A percentile compares a stretch with the other conserved stretches of the same genome.
phyloP scores from a whole-genome alignment of 2,797 vertebrate genomes.

The Meriones psammophilus region DNA sequence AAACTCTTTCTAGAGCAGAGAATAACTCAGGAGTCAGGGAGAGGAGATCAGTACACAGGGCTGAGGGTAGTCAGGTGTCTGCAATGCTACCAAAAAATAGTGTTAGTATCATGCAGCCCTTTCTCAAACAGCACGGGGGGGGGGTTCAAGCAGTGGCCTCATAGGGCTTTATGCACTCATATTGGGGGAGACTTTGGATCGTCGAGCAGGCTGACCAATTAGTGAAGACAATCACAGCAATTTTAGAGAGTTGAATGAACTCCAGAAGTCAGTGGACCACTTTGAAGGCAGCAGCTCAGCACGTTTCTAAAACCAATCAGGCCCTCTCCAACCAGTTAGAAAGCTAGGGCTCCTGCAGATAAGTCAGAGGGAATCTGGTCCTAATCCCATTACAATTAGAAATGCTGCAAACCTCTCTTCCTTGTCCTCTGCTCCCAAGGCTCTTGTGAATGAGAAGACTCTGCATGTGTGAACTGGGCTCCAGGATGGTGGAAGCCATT shows the following conservation, averaged over 20 bases:
- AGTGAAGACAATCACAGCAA: not conserved
- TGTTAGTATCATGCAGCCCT: fast-evolving
- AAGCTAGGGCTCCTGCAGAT: not conserved
- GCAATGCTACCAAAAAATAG: not conserved
- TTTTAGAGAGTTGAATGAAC: not conserved
- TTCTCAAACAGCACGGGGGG: not conserved
- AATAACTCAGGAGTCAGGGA: not conserved
- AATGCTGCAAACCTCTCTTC: not conserved
- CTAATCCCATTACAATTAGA: not conserved
- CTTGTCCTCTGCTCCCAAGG: not conserved
- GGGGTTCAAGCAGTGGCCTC: not conserved
- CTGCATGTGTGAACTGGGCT: fast-evolving
- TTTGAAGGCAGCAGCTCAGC: not conserved
- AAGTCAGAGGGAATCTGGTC: not conserved
- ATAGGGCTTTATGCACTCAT: not conserved
- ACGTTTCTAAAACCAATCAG: not conserved
- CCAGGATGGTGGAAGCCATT: not conserved
- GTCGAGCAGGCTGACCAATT: not conserved
- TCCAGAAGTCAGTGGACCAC: not conserved
- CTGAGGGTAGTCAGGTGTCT: not conserved
- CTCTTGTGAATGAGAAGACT: not conserved
- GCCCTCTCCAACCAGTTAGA: not conserved
- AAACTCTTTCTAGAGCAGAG: too few relatives aligned
- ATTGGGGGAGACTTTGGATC: not conserved
- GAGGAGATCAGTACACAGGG: not conserved